Evolutionary conservation across 2,113 vertebrate genomes (phyloP).

Genomic region (Galeopterus variegatus): DNA sequence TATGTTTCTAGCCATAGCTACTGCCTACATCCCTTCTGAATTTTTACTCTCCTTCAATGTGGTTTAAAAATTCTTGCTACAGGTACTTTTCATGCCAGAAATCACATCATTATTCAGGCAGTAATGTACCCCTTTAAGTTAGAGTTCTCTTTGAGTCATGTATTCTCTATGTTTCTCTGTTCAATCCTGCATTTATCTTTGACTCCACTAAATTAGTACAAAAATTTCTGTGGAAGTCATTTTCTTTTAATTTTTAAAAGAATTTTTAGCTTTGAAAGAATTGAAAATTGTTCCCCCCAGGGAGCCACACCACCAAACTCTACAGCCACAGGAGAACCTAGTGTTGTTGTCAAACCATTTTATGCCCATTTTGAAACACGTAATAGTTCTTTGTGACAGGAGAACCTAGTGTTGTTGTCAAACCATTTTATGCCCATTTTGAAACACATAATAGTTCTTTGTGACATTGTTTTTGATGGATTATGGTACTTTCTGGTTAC

Average conservation of each 20-base stretch:
- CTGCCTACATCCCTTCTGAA: not conserved
- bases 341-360: not conserved
- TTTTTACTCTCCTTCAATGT: not conserved
- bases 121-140: not conserved
- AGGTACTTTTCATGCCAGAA: not conserved
- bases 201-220: not conserved
- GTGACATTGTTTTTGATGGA: constrained; percentile 4
- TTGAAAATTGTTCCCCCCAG: not conserved
- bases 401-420: not conserved
- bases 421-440: not conserved
- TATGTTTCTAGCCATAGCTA: constrained; percentile 1
- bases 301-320: not conserved
- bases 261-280: not conserved
- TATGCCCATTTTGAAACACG: not conserved
- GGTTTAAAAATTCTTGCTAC: not conserved
- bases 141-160: not conserved
- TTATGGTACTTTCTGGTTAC: not conserved
- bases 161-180: constrained; percentile 5
- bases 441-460: not conserved
- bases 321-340: not conserved
- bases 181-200: constrained; percentile 33
- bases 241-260: not conserved
- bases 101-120: constrained; percentile 10
- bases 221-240: not conserved
- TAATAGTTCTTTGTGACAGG: no score